phyloP scores from a whole-genome alignment of 2,888 invertebrate species.

The Sarcophaga subvicina region DNA sequence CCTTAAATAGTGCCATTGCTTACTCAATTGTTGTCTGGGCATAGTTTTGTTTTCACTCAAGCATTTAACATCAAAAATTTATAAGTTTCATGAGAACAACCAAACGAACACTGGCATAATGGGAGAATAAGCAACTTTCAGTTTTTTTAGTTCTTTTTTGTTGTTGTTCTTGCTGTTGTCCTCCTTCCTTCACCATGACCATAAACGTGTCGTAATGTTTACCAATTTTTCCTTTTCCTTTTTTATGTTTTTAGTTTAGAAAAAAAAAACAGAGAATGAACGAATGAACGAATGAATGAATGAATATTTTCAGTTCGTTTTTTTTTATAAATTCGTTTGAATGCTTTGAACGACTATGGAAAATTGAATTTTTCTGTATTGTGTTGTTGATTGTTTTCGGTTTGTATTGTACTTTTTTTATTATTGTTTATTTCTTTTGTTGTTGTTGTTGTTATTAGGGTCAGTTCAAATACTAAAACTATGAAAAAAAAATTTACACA shows the following conservation, averaged over 20 bases:
- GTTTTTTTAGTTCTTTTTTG: conserved; percentile 2
- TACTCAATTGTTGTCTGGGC: conserved; percentile 1
- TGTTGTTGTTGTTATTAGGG: conserved; percentile 47
- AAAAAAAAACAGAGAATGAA: not conserved
- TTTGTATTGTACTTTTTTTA: conserved; percentile 37
- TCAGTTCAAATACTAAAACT: conserved; percentile 42
- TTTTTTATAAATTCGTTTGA: conserved; percentile 14
- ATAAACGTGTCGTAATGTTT: conserved; percentile 57
- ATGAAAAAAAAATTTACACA: conserved; percentile 7
- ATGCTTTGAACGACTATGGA: conserved; percentile 34
- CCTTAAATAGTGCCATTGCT: too few species aligned
- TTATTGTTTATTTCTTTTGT: conserved; percentile 13
- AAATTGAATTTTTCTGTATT: conserved; percentile 53
- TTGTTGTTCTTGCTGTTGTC: too few species aligned
- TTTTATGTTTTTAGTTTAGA: conserved; percentile 12
- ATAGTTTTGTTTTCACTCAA: conserved; percentile 4
- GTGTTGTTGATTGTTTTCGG: conserved; percentile 55
- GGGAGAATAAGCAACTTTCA: conserved; percentile 37
- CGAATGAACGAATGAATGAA: not conserved
- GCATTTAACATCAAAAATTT: conserved; percentile 52
- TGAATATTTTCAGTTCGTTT: too few species aligned
- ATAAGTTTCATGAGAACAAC: conserved; percentile 35
- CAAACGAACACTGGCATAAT: conserved; percentile 19
- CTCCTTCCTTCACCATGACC: conserved; percentile 20
- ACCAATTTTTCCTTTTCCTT: conserved; percentile 31